Percentiles rank a stretch among this genome's conserved stretches.
phyloP scores from a whole-genome alignment of 1,140 invertebrate species.

The Brachionus koreanus region DNA sequence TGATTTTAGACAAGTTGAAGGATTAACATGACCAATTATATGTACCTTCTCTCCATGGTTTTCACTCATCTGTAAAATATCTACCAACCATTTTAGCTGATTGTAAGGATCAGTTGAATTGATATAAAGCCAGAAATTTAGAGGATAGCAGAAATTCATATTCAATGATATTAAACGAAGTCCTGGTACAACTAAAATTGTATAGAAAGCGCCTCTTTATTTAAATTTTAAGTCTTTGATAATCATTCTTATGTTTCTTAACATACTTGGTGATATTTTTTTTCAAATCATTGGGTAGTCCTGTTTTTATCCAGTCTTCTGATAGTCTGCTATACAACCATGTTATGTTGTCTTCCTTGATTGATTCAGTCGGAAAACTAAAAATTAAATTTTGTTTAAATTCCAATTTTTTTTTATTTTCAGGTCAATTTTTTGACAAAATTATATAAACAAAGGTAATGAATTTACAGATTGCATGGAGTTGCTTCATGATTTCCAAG shows the following conservation, averaged over 20 bases:
- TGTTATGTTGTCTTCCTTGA: conserved; percentile 11
- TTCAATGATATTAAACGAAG: conserved; percentile 63
- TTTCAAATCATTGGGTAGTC: not conserved
- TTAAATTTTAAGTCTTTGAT: not conserved
- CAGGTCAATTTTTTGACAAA: not conserved
- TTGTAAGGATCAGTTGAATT: conserved; percentile 93
- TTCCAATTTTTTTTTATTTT: no score
- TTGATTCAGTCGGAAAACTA: conserved; percentile 34
- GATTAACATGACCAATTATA: conserved; percentile 94
- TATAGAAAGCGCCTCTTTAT: conserved; percentile 35
- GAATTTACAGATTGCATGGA: conserved; percentile 30
- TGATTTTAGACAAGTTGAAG: conserved; percentile 64
- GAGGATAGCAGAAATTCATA: conserved; percentile 57
- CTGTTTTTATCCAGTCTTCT: conserved; percentile 32
- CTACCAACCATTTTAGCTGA: conserved; percentile 77
- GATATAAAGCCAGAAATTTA: conserved; percentile 78
- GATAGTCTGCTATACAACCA: conserved; percentile 28
- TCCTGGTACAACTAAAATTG: conserved; percentile 53
- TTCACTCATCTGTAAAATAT: conserved; percentile 77
- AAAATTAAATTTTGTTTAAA: not conserved
- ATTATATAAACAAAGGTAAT: not conserved
- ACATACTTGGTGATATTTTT: conserved; percentile 30
- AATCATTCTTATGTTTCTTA: not conserved
- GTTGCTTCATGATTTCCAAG: conserved; percentile 85
- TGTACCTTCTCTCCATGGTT: conserved; percentile 85